Evolutionary conservation across 2,888 invertebrate genomes (phyloP).

Genomic region (Yponomeuta malinellus): DNA sequence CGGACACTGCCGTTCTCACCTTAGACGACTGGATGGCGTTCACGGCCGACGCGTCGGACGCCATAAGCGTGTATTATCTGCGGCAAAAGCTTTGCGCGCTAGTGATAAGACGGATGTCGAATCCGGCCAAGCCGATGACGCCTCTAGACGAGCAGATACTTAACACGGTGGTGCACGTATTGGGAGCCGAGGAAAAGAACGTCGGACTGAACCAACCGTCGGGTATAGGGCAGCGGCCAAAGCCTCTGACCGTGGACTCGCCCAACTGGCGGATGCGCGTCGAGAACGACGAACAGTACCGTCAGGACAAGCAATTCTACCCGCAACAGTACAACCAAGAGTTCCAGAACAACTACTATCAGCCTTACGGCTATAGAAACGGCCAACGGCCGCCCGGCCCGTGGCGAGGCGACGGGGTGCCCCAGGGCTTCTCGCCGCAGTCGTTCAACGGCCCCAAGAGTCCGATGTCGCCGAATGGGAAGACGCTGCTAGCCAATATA

Average conservation of each 20-base stretch:
- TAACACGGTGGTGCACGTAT: constrained; percentile 78
- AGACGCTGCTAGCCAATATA: constrained; percentile 53
- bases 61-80: constrained; percentile 79
- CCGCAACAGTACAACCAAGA: constrained; percentile 23
- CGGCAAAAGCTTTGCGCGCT: constrained; percentile 84
- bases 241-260: constrained; percentile 78
- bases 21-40: constrained; percentile 87
- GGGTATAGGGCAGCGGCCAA: constrained; percentile 85
- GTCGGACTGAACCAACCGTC: constrained; percentile 81
- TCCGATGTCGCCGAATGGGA: constrained; percentile 55
- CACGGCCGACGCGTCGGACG: constrained; percentile 80
- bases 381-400: constrained; percentile 33
- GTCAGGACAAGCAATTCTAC: constrained; percentile 41
- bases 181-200: constrained; percentile 83
- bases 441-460: constrained; percentile 43
- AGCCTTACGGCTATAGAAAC: constrained; percentile 37
- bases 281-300: constrained; percentile 41
- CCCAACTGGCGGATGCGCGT: constrained; percentile 57
- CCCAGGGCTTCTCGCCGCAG: constrained; percentile 45
- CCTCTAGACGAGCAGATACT: constrained; percentile 81
- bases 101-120: constrained; percentile 77
- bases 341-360: constrained; percentile 12
- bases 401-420: constrained; percentile 35
- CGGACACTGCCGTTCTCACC: constrained; percentile 67
- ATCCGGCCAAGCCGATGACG: constrained; percentile 74